Percentiles rank a stretch among this genome's conserved stretches.
These are phyloP conservation scores for Camelus bactrianus DNA, from an alignment of 2,113 vertebrate species.

Conservation along the genomic window DNA sequence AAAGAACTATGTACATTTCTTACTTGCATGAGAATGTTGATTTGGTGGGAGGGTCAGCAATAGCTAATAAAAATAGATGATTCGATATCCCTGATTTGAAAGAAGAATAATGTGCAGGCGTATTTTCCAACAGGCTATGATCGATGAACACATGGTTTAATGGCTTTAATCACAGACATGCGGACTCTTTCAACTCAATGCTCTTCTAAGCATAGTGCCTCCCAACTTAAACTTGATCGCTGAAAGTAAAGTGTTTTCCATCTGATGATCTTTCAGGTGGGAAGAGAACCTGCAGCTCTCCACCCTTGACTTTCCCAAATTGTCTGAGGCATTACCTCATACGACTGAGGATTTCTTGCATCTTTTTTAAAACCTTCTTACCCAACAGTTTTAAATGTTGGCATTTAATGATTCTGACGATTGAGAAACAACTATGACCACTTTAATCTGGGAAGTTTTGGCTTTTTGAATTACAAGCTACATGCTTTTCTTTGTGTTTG, in stretches of 20 bases:
- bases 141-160: background rate
- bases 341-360: background rate
- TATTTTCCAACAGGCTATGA: background rate
- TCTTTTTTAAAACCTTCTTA: constrained; percentile 16
- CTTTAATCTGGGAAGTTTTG: constrained; percentile 1
- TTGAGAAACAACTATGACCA: background rate
- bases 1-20: background rate
- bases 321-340: background rate
- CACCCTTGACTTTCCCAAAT: background rate
- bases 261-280: background rate
- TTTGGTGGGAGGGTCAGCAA: background rate
- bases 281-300: background rate
- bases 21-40: constrained; percentile 11
- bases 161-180: background rate
- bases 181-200: background rate
- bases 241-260: background rate
- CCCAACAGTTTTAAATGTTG: background rate
- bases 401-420: background rate
- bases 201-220: background rate
- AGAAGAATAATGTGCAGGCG: background rate
- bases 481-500: constrained; percentile 28
- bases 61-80: constrained; percentile 1
- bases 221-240: background rate
- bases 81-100: background rate
- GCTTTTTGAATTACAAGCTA: background rate